phyloP scores from a whole-genome alignment of 2,888 invertebrate species.

The Polylopha cassiicola region DNA sequence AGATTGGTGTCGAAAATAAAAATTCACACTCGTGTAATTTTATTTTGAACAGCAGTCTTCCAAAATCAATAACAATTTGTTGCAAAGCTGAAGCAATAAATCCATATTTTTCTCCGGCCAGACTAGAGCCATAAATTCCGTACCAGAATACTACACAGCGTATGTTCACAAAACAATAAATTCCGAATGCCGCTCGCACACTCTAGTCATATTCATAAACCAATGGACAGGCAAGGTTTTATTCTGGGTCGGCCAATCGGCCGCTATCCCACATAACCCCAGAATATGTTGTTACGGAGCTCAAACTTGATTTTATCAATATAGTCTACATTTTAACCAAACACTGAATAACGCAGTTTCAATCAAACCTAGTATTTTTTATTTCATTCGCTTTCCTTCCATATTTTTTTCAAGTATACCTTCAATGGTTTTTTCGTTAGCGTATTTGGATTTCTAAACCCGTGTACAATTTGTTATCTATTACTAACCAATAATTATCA shows the following conservation, averaged over 20 bases:
- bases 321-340: conserved; percentile 1
- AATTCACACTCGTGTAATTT: too few species aligned
- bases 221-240: conserved; percentile 26
- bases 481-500: too few species aligned
- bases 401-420: too few species aligned
- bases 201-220: conserved; percentile 28
- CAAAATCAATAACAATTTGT: conserved; percentile 53
- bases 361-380: too few species aligned
- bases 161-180: conserved; percentile 65
- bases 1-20: too few species aligned
- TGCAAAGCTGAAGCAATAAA: conserved; percentile 51
- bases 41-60: conserved; percentile 27
- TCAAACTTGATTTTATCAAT: conserved; percentile 15
- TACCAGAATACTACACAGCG: conserved; percentile 50
- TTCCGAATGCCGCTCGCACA: conserved; percentile 46
- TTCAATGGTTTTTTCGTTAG: too few species aligned
- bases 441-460: too few species aligned
- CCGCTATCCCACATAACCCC: conserved; percentile 9
- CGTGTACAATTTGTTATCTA: too few species aligned
- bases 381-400: too few species aligned
- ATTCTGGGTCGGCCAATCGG: conserved; percentile 11
- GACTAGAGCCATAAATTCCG: conserved; percentile 59
- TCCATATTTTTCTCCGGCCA: conserved; percentile 60
- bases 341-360: too few species aligned
- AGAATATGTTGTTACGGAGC: conserved; percentile 9